Conservation (phyloP, 1,140 invertebrate species). For the Calosoma granatense region DNA sequence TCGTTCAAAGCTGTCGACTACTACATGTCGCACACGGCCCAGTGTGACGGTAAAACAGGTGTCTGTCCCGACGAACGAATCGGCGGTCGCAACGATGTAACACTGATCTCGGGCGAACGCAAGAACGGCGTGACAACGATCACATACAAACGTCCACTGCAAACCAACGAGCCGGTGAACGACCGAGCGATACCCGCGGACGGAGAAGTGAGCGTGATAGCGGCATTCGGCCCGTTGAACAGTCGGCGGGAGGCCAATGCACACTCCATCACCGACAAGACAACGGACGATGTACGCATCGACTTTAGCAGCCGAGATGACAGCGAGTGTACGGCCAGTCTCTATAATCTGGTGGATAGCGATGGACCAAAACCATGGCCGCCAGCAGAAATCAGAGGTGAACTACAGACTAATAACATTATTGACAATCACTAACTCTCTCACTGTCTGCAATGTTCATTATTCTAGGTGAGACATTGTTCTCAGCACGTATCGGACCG, state of each 20-base stretch:
- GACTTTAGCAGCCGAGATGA: conserved; percentile 48
- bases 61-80: conserved; percentile 77
- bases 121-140: conserved; percentile 75
- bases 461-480: conserved; percentile 40
- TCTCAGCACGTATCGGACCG: conserved; percentile 71
- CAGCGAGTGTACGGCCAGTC: conserved; percentile 24
- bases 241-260: conserved; percentile 69
- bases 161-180: conserved; percentile 60
- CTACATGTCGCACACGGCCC: conserved; percentile 69
- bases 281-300: conserved; percentile 60
- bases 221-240: conserved; percentile 78
- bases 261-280: conserved; percentile 63
- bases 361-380: conserved; percentile 55
- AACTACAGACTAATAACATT: background rate
- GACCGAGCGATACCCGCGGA: conserved; percentile 57
- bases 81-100: conserved; percentile 70
- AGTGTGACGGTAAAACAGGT: conserved; percentile 70
- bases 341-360: conserved; percentile 39
- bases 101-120: conserved; percentile 57
- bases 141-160: conserved; percentile 61
- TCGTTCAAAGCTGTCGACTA: conserved; percentile 75
- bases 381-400: conserved; percentile 44
- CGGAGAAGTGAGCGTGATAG: conserved; percentile 62
- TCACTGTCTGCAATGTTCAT: no score
- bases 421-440: no score